Evolutionary conservation across 2,888 invertebrate species (phyloP).

Genomic region (Synergus itoensis): DNA sequence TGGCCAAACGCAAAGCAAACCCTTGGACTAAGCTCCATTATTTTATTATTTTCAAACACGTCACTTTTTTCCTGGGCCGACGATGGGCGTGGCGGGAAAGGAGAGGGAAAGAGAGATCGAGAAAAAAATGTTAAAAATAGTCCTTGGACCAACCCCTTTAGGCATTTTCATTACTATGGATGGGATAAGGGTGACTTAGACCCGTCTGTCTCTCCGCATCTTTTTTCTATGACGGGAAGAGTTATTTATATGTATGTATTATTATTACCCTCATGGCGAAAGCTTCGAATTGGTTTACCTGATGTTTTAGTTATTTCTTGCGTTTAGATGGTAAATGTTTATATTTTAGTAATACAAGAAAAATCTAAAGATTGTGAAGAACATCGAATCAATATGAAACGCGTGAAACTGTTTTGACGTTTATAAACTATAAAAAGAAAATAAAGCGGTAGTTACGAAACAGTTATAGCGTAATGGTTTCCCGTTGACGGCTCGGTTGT

Average conservation of each 20-base stretch:
- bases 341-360: not conserved
- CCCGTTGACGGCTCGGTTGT: constrained; percentile 57
- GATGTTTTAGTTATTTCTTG: no score
- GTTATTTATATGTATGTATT: no score
- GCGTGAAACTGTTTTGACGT: constrained; percentile 43
- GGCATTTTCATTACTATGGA: constrained; percentile 55
- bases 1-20: constrained; percentile 65
- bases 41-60: constrained; percentile 77
- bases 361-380: not conserved
- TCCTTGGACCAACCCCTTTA: constrained; percentile 59
- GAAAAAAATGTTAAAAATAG: constrained; percentile 66
- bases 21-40: constrained; percentile 66
- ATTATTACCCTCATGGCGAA: no score
- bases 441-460: constrained; percentile 62
- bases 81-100: constrained; percentile 67
- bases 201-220: not conserved
- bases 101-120: constrained; percentile 44
- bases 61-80: constrained; percentile 65
- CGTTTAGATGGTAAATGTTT: not conserved
- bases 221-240: not conserved
- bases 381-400: constrained; percentile 3
- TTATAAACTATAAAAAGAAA: constrained; percentile 59
- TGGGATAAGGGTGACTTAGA: constrained; percentile 16
- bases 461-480: constrained; percentile 60
- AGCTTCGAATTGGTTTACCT: no score